Base-by-base conservation (phyloP, 2,888 invertebrate genomes). In the Napeogenes sylphis region DNA sequence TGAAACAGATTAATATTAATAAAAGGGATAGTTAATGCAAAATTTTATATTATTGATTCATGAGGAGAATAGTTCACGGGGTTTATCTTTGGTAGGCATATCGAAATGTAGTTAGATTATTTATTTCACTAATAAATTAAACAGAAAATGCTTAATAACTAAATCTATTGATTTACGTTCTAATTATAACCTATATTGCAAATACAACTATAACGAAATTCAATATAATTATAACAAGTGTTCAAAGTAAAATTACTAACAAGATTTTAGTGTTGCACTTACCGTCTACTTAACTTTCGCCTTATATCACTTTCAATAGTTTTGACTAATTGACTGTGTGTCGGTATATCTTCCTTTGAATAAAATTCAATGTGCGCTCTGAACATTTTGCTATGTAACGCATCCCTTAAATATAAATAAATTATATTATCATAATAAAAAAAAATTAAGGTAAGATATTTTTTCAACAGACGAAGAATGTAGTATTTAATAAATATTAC, bases 341-440 rank as follows among this genome's bases (percentile, higher is more conserved):
- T 87, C 0, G 90, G 90, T 56, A 89, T 75, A 66, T 88, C 85
- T 68, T 90, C 90, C 61, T 83, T 84, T 0, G 86, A 72, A 61
- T 83, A 90, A 63, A 75, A 85, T 63, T 85, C 70, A 13, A 90
- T 77, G 76, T 87, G 87, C 33, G 83, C 73, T 59, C 70, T 80
- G 58, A 90, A 88, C 84, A 88, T 85, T 73, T 90, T 90, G 69
- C 84, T 85, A 57, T 90, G 89, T 53, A 90, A 70, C 0, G 89
- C 85, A 58, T 90, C 85, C 90, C 90, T 90, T 69, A 12, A 14
- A 78, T 75, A 60, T 55, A 8, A 55, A 10, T 32, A 30, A 12
- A 33, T 55, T 21, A 38, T 3, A 35, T 35, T 14, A 4, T 45
- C 8, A 33, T 47, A 47, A 12, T 35, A 32, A 13, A 14, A 47